Base-by-base conservation (phyloP, 1,140 invertebrate genomes). In the Drosophila yakuba region DNA sequence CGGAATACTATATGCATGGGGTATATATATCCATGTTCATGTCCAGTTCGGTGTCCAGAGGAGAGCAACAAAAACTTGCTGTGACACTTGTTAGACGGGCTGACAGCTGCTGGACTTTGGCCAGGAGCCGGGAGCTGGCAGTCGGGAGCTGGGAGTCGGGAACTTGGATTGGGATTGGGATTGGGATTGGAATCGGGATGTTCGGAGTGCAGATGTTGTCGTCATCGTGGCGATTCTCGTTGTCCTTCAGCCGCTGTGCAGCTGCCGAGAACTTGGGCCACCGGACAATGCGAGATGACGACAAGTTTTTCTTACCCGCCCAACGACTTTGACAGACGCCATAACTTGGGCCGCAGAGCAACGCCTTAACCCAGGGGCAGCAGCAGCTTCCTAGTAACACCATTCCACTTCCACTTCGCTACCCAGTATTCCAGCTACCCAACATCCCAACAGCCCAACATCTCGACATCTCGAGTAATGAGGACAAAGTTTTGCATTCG, bases 401-500 rank as follows among this genome's bases (percentile, higher is more conserved):
- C 39, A 15, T 10, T 20, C 43, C 15, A 17, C n/a, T 17, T 3
- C 41, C 15, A n/a, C n/a, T n/a, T n/a, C n/a, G 6, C 41, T 7
- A 15, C 44, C 20, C 44, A 20, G 1, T 15, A 3, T 44, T 3
- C 23, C 23, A 32, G 28, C 28, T 32, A 32, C 20, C 5, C 44
- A 11, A 23, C 59, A 32, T 56, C 55, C 56, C 71, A 58, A 57
- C 59, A 43, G 60, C 47, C 23, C 47, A 48, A 4, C 47, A 28
- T 48, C 28, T 17, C 25, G n/a, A 51, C 60, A 41, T 68, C 57
- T 73, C 69, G 59, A 84, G 84, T 88, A 88, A 88, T 88, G 85
- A 88, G 84, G 84, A 88, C 84, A 89, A 89, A 89, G 84, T 89
- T 89, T 89, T 89, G 84, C 84, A 89, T 89, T 88, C 64, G 67